Evolutionary conservation across 2,113 vertebrate genomes (phyloP), one percentile per base, ranked within the genome.

Genomic region (Elgaria multicarinata): DNA sequence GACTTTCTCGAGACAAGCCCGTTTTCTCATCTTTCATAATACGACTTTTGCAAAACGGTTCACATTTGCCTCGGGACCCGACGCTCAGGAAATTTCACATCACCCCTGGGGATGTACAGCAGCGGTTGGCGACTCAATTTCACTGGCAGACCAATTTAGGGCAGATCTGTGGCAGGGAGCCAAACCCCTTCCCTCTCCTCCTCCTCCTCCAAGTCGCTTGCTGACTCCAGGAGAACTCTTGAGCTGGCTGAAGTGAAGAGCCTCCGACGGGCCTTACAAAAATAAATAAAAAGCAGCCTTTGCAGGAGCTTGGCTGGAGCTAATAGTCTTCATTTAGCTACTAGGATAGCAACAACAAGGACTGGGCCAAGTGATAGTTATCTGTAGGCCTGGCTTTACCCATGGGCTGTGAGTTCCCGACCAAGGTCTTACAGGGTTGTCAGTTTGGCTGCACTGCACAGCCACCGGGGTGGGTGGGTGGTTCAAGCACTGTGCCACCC

Each of bases 101-200:
- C 28, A 24, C 16, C 46, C 74, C 58, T 33, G n/a, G 53, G 26
- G 44, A 53, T 58, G 1, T 53, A 67, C 58, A 31, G 18, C 46
- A 14, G 71, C 16, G 58, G 81, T 83, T 33, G 33, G 72, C 55
- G n/a, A 84, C 42, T 74, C 20, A 39, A 67, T 83, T 89, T 36
- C 39, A 58, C 36, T 82, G 67, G 87, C 78, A 88, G 39, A 44
- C 39, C 79, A 36, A n/a, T 66, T 76, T 24, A 33, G 86, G 72
- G 84, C 74, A 53, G 88, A 69, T 24, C 33, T 1, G 10, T 33
- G 88, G 88, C 88, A 84, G 28, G 72, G 14, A 33, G 58, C 88
- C 72, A 78, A 84, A 77, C 82, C 82, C 36, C 44, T 77, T 67
- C 62, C 81, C 44, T n/a, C n/a, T n/a, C n/a, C n/a, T n/a, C n/a